A percentile compares a stretch with the other conserved stretches of the same genome.
Conservation (phyloP, 2,888 invertebrate genomes). For the Myathropa florea region DNA sequence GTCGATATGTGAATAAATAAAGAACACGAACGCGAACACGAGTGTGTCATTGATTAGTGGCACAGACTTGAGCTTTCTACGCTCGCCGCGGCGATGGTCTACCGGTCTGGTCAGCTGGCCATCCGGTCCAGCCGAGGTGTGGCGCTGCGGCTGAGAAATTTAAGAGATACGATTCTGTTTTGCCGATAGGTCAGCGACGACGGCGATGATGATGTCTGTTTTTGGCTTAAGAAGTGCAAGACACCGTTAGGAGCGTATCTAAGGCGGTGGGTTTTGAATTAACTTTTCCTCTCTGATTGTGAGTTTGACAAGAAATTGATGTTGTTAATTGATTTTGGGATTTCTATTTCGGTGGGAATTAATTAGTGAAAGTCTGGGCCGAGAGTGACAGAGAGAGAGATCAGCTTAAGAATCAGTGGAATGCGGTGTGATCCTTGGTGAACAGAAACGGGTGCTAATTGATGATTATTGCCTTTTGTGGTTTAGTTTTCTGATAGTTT, state of each 20-base stretch:
- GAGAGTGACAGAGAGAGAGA: background rate
- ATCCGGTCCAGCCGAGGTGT: constrained; percentile 17
- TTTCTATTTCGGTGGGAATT: constrained; percentile 42
- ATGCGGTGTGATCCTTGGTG: constrained; percentile 12
- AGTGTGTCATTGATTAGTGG: background rate
- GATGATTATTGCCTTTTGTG: background rate
- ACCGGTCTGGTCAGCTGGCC: background rate
- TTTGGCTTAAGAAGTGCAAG: background rate
- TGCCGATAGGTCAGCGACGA: background rate
- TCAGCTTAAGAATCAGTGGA: constrained; percentile 19
- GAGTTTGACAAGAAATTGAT: constrained; percentile 28
- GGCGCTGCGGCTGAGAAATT: background rate
- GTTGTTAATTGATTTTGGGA: constrained; percentile 34
- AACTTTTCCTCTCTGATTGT: constrained; percentile 17
- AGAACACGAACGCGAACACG: background rate
- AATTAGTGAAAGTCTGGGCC: constrained; percentile 33
- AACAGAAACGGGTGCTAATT: background rate
- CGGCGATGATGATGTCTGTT: background rate
- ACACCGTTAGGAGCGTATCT: background rate
- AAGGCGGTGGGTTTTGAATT: background rate
- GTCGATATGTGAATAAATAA: constrained; percentile 23
- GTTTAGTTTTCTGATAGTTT: background rate
- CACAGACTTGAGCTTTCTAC: background rate
- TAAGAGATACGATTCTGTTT: background rate
- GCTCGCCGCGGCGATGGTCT: background rate